Conservation (phyloP, 1,140 invertebrate genomes). For the Trissolcus basalis region DNA sequence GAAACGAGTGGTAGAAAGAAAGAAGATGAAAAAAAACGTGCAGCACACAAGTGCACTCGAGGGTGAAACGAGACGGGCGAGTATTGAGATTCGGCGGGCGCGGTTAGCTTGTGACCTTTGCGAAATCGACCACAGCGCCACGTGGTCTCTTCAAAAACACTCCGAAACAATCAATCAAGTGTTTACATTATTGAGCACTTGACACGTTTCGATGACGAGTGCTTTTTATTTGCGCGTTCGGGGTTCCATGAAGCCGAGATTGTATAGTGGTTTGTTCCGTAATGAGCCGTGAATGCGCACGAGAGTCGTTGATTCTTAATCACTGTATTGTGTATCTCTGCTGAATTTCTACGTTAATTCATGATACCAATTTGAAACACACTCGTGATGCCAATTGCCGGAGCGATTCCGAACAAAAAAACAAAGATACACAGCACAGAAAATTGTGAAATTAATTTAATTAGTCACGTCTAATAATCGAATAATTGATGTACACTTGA, state of each 20-base stretch:
- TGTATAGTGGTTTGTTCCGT: conserved; percentile 20
- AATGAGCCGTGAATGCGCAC: conserved; percentile 15
- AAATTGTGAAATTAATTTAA: no score
- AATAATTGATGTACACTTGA: no score
- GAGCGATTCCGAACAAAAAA: no score
- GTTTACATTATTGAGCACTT: conserved; percentile 33
- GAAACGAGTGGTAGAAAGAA: no score
- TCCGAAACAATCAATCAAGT: conserved; percentile 27
- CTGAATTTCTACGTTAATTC: no score
- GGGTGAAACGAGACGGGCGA: background rate
- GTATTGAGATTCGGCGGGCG: conserved; percentile 8
- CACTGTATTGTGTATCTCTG: background rate
- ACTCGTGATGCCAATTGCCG: no score
- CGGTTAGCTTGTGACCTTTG: conserved; percentile 33
- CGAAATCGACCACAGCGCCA: conserved; percentile 26
- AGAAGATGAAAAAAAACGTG: background rate
- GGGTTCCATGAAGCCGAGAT: conserved; percentile 9
- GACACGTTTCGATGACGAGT: conserved; percentile 25
- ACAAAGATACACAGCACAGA: no score
- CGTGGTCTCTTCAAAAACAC: conserved; percentile 31
- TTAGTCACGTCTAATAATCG: no score
- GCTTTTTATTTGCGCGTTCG: conserved; percentile 20
- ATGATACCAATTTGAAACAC: no score
- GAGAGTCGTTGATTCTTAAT: conserved; percentile 28
- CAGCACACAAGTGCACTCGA: background rate